Evolutionary conservation across 1,140 invertebrate genomes (phyloP), one percentile per base, ranked within the genome.

Genomic region (Drosophila mojavensis): DNA sequence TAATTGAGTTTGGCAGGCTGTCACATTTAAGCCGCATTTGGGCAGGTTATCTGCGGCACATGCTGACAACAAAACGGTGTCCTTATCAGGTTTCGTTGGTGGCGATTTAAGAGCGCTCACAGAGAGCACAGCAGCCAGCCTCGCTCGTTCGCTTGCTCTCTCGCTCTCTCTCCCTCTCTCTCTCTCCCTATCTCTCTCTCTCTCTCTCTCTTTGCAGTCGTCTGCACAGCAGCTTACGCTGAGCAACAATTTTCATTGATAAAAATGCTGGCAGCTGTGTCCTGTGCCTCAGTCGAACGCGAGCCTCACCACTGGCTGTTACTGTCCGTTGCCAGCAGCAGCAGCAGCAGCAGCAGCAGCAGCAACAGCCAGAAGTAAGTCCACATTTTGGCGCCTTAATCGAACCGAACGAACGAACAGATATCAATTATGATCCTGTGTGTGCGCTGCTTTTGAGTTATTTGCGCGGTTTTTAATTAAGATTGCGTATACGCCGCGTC

Each of bases 241-340:
- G 47, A 81, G 79, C 83, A 86, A 86, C 83, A 88, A 76, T 64
- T 84, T 88, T 88, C 83, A 88, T 88, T 88, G 83, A 88, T 88
- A 88, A 88, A 86, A 89, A 75, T 73, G 70, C 77, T 78, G 83
- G 74, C 77, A 53, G 63, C 76, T 75, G 66, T 41, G 53, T 84
- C 69, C 66, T 84, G 62, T 51, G 63, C 63, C 53, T 88, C 83
- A 88, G 83, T 88, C 84, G 80, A 59, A 78, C 77, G 66, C 84
- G 69, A 84, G 71, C 86, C 77, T 67, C 76, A 67, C 76, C 68
- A 33, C 83, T 79, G 79, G 58, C 68, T 61, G 36, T 55, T 28
- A 5, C 45, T 51, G 28, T 5, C 53, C 41, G 24, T n/a, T 33
- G 11, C 33, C 9, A 10, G 17, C 11, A 39, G 17, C 28, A 39